A percentile compares a stretch with the other conserved stretches of the same genome.
Evolutionary conservation across 2,113 vertebrate species (phyloP).

Genomic region (Xiphophorus hellerii): DNA sequence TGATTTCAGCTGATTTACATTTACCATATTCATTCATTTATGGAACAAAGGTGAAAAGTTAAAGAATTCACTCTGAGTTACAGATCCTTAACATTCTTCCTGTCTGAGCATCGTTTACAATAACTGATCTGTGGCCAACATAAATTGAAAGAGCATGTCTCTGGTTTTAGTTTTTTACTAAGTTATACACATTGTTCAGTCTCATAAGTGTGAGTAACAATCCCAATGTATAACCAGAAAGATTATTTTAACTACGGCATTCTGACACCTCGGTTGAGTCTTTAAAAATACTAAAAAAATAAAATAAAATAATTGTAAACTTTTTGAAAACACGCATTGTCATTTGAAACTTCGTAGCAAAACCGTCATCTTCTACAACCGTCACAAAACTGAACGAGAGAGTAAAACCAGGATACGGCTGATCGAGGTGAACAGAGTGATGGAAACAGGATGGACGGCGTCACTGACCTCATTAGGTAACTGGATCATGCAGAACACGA

Average conservation of each 20-base stretch:
- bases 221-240: background rate
- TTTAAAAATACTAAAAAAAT: too few relatives aligned
- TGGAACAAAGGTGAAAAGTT: too few relatives aligned
- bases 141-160: too few relatives aligned
- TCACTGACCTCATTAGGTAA: background rate
- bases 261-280: background rate
- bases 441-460: background rate
- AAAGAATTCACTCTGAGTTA: too few relatives aligned
- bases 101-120: too few relatives aligned
- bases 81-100: too few relatives aligned
- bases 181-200: background rate
- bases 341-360: background rate
- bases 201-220: background rate
- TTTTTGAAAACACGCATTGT: too few relatives aligned
- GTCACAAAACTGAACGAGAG: background rate
- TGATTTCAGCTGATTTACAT: too few relatives aligned
- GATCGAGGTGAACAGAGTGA: background rate
- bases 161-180: background rate
- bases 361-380: background rate
- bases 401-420: background rate
- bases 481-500: slow-evolving; percentile 11
- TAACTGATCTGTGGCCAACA: too few relatives aligned
- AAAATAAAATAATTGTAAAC: too few relatives aligned
- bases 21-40: too few relatives aligned
- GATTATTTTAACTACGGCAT: background rate